These are phyloP conservation scores for Amiota communis DNA, from an alignment of 2,888 invertebrate genomes.

Conservation along the genomic window DNA sequence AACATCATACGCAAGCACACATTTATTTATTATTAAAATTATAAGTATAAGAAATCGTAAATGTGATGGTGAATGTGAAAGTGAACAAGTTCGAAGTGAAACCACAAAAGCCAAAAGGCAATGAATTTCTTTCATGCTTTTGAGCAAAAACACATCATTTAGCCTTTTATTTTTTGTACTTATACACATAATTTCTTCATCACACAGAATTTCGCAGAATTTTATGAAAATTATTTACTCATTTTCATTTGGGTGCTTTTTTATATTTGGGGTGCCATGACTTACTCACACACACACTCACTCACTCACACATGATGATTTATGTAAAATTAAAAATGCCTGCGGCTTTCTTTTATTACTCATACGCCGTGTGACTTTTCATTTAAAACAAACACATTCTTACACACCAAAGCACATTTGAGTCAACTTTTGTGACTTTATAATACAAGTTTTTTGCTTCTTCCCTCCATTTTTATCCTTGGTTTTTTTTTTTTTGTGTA, in stretches of 20 bases:
- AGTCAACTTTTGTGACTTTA: too few species aligned
- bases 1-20: too few species aligned
- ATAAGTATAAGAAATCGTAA: too few species aligned
- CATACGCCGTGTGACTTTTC: background rate
- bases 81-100: too few species aligned
- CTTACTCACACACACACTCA: too few species aligned
- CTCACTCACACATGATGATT: too few species aligned
- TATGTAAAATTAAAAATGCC: slow-evolving; percentile 17
- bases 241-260: background rate
- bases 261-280: too few species aligned
- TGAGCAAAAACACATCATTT: background rate
- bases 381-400: background rate
- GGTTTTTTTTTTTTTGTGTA: background rate
- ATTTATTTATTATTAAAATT: too few species aligned
- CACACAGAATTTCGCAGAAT: background rate
- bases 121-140: background rate
- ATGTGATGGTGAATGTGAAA: too few species aligned
- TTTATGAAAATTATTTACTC: background rate
- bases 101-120: too few species aligned
- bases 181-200: background rate
- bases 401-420: background rate
- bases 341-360: slow-evolving; percentile 3
- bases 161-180: background rate
- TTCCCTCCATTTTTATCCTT: background rate
- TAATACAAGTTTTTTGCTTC: background rate